Percentiles rank a stretch among this genome's conserved stretches.
Conservation (phyloP, 2,113 vertebrate genomes). For the Gallinago undulata region DNA sequence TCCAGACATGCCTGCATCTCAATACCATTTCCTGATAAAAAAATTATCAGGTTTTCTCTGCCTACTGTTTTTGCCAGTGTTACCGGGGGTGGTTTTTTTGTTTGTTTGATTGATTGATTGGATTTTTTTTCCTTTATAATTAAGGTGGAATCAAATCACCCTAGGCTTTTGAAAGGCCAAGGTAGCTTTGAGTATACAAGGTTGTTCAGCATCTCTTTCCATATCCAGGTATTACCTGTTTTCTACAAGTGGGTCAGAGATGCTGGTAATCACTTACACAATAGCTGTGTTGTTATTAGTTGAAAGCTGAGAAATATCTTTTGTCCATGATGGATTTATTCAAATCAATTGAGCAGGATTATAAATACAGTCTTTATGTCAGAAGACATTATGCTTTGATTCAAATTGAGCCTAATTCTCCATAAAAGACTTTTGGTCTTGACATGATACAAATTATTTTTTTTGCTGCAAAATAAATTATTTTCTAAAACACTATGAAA, state of each 20-base stretch:
- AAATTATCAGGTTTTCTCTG: background rate
- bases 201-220: background rate
- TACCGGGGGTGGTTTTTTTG: background rate
- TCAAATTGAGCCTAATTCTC: background rate
- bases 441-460: background rate
- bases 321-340: background rate
- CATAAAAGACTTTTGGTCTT: background rate
- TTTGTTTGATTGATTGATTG: background rate
- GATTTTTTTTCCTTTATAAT: background rate
- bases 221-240: background rate
- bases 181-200: background rate
- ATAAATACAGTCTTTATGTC: background rate
- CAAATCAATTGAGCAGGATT: background rate
- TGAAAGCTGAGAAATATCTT: background rate
- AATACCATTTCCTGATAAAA: background rate
- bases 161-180: background rate
- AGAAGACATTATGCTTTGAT: background rate
- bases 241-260: background rate
- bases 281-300: background rate
- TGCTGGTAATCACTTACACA: background rate
- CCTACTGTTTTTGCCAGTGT: background rate
- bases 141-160: background rate
- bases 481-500: background rate
- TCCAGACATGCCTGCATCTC: background rate
- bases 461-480: background rate